A percentile compares a stretch with the other conserved stretches of the same genome.
These are phyloP conservation scores for Embidobia sp. DNA, from an alignment of 2,888 invertebrate species.

Conservation along the genomic window DNA sequence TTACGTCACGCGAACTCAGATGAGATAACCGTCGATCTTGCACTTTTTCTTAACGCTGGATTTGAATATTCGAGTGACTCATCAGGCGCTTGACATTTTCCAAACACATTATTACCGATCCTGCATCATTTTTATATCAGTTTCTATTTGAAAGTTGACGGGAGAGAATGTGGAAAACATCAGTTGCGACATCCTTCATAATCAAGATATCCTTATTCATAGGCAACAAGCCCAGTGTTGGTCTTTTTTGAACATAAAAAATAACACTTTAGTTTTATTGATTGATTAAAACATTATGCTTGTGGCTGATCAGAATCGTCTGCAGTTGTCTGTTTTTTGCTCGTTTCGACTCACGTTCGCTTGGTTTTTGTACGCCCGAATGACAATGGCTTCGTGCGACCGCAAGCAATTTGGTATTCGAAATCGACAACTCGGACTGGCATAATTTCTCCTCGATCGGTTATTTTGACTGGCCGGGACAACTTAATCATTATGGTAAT, in stretches of 20 bases:
- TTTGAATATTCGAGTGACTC: constrained; percentile 18
- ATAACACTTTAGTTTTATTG: too few relatives aligned
- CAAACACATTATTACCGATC: background rate
- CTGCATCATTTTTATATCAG: background rate
- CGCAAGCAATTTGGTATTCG: constrained; percentile 1
- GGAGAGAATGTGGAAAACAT: background rate
- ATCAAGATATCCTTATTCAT: too few relatives aligned
- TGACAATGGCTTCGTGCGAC: background rate
- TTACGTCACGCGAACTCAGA: constrained; percentile 21
- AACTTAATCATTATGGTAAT: constrained; percentile 16
- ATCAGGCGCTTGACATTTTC: constrained; percentile 32
- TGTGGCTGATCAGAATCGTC: background rate
- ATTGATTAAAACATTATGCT: background rate
- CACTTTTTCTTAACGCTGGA: background rate
- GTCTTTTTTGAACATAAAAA: background rate
- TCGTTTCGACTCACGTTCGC: too few relatives aligned
- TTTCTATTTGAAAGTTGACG: background rate
- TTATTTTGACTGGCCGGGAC: constrained; percentile 5
- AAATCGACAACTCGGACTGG: constrained; percentile 9
- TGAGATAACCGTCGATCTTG: background rate
- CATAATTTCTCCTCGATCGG: constrained; percentile 26
- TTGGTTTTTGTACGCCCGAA: background rate
- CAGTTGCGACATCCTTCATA: background rate
- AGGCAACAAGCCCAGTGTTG: too few relatives aligned
- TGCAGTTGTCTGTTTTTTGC: background rate